Evolutionary conservation across 1,140 invertebrate species (phyloP).

Genomic region (Himalopsyche phryganea): DNA sequence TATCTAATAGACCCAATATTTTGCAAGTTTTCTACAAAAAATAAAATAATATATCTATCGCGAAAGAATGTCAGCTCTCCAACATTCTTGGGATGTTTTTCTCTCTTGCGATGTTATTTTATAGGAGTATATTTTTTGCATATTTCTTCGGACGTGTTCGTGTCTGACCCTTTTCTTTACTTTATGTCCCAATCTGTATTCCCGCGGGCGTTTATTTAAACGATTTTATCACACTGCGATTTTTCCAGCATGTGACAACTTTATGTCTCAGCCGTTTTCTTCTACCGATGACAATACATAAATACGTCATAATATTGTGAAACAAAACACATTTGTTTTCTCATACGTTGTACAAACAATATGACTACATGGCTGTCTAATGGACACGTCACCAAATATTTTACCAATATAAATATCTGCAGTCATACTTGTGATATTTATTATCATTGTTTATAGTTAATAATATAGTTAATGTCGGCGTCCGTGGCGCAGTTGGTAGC

Average conservation of each 20-base stretch:
- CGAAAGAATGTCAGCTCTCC: background rate
- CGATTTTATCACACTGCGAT: background rate
- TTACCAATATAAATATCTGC: no score
- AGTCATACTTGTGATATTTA: no score
- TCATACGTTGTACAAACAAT: no score
- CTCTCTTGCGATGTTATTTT: background rate
- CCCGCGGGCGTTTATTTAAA: background rate
- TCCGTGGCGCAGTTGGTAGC: no score
- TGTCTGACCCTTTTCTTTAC: slow-evolving; percentile 1
- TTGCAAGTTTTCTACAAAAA: background rate
- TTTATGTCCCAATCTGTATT: slow-evolving; percentile 3
- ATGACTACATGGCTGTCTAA: no score
- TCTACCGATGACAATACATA: no score
- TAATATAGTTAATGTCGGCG: no score
- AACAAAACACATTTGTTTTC: background rate
- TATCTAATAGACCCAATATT: no score
- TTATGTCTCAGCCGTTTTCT: background rate
- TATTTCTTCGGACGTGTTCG: background rate
- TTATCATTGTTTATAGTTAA: no score
- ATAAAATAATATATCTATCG: background rate
- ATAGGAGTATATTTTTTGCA: background rate
- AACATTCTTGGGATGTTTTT: background rate
- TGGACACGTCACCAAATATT: no score
- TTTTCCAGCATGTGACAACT: background rate
- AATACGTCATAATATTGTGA: no score